Conservation (phyloP, 2,797 vertebrate species). For the Myotis myotis region DNA sequence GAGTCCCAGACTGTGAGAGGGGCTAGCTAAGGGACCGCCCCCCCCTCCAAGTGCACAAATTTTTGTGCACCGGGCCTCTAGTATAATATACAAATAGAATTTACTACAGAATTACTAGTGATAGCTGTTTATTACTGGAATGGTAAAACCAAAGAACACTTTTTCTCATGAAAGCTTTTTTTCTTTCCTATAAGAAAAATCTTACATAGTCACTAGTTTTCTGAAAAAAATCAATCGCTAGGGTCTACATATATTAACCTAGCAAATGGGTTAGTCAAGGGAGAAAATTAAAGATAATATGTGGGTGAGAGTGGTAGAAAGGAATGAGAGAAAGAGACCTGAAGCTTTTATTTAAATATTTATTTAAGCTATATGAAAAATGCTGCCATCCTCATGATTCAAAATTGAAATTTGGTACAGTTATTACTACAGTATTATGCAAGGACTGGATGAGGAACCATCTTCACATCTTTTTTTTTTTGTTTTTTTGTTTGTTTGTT, state of each 20-base stretch:
- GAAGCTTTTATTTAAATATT: neutral
- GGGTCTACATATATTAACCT: neutral
- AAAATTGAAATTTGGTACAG: neutral
- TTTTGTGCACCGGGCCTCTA: no score
- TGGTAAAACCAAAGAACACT: neutral
- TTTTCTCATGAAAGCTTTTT: neutral
- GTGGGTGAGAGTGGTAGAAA: neutral
- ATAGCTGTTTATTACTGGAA: neutral
- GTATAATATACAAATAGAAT: neutral
- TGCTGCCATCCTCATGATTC: neutral
- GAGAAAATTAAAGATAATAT: neutral
- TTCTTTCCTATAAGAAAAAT: neutral
- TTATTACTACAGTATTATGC: neutral
- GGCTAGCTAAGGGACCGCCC: no score
- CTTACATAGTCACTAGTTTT: neutral
- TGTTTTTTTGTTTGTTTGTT: no score
- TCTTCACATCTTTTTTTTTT: conserved; percentile 12
- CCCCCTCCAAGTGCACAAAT: no score
- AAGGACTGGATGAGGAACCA: neutral
- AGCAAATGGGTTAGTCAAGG: neutral
- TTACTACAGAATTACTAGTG: neutral
- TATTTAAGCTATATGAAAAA: neutral
- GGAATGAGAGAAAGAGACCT: neutral
- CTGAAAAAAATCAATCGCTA: neutral
- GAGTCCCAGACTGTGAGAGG: no score